Evolutionary conservation across 2,888 invertebrate species (phyloP).

Genomic region (Euclidia mi): DNA sequence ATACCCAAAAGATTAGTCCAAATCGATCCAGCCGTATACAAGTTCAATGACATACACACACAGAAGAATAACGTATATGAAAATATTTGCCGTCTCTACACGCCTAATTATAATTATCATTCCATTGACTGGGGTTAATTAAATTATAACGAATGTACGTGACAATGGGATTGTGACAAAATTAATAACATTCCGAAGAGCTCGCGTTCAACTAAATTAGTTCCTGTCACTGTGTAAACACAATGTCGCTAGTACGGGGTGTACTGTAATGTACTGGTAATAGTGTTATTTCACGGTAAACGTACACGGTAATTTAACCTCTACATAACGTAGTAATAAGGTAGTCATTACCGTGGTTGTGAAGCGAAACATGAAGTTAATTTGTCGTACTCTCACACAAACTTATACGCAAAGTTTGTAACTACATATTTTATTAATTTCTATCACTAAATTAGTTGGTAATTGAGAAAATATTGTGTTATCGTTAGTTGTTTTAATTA

Average conservation of each 20-base stretch:
- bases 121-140: conserved; percentile 41
- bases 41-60: no score
- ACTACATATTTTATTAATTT: conserved; percentile 34
- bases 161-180: conserved; percentile 49
- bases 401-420: conserved; percentile 27
- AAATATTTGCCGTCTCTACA: not conserved
- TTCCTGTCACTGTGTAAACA: conserved; percentile 46
- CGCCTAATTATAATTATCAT: conserved; percentile 38
- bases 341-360: not conserved
- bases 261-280: conserved; percentile 19
- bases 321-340: conserved; percentile 16
- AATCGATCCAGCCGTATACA: no score
- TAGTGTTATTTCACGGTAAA: conserved; percentile 19
- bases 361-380: conserved; percentile 29
- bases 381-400: conserved; percentile 29
- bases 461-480: conserved; percentile 15
- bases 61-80: no score
- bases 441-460: conserved; percentile 17
- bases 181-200: conserved; percentile 48
- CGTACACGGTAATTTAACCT: conserved; percentile 19
- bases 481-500: conserved; percentile 3
- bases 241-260: conserved; percentile 45
- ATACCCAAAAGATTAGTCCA: no score
- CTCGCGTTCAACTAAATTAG: conserved; percentile 45
- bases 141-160: conserved; percentile 44